Evolutionary conservation across 2,888 invertebrate genomes (phyloP).

Genomic region (Muscina levida): DNA sequence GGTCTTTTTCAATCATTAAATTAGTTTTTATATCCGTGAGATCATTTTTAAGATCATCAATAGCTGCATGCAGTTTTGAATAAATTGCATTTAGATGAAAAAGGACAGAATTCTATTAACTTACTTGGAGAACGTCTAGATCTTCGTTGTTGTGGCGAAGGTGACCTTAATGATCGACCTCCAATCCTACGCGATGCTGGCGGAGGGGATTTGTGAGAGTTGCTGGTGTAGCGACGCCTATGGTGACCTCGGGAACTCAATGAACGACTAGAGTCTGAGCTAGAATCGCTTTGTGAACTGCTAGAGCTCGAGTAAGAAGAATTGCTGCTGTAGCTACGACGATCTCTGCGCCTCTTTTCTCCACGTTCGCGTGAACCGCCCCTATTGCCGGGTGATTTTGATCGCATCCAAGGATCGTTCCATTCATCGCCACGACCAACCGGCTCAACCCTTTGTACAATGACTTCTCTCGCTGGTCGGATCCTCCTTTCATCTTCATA

Average conservation of each 20-base stretch:
- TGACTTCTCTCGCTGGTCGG: constrained; percentile 87
- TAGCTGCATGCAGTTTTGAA: constrained; percentile 31
- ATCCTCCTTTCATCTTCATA: constrained; percentile 83
- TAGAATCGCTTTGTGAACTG: constrained; percentile 88
- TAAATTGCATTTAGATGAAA: constrained; percentile 3
- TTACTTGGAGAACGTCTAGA: constrained; percentile 77
- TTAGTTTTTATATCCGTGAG: constrained; percentile 29
- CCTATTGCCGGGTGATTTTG: constrained; percentile 83
- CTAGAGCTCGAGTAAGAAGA: constrained; percentile 80
- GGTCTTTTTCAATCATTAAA: constrained; percentile 23
- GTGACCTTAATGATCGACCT: constrained; percentile 72
- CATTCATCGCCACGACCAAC: constrained; percentile 89
- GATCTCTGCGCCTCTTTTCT: constrained; percentile 76
- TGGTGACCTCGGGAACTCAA: constrained; percentile 74
- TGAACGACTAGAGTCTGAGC: constrained; percentile 81
- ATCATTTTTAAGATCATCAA: constrained; percentile 32
- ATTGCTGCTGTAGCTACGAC: constrained; percentile 79
- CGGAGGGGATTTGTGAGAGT: constrained; percentile 74
- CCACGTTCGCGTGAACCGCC: constrained; percentile 74
- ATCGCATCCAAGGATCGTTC: constrained; percentile 97
- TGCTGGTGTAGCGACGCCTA: constrained; percentile 75
- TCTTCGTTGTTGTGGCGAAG: constrained; percentile 74
- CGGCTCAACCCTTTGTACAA: constrained; percentile 85
- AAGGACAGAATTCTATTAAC: constrained; percentile 55
- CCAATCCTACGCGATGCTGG: constrained; percentile 70